Base-by-base conservation (phyloP, 2,113 vertebrate species). In the Gambusia holbrooki region DNA sequence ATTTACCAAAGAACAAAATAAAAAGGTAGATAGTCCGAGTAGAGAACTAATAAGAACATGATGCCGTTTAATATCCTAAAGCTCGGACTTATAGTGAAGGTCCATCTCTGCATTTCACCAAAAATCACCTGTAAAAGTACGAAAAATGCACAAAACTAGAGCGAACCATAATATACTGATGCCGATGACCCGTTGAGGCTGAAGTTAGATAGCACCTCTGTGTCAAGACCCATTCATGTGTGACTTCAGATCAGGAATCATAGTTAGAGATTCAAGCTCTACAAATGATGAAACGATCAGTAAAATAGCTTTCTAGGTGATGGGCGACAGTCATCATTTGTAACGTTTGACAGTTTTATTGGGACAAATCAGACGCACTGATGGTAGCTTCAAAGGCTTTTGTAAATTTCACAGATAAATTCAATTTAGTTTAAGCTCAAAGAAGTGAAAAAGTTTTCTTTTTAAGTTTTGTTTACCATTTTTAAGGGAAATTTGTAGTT, bases 1-100 rank as follows among this genome's bases (percentile, higher is more conserved):
- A 74, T 81, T 84, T 64, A 77, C 74, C 84, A 81, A 89, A 86
- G 72, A 82, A 76, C 80, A 84, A 37, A 87, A 85, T 76, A 76
- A 65, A 76, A 67, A 65, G 73, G 61, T 72, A 78, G 32, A 84
- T 69, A 73, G 68, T 66, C 35, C 27, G 40, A 74, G 51, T n/a
- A 35, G 25, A 71, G 70, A 85, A 81, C 70, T 77, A 69, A 83
- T 60, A 51, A 77, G 62, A 79, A 60, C 54, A 11, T 54, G 67
- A 69, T n/a, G 73, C 74, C 70, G 71, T 66, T 74, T 62, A 32
- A 29, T 71, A 67, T 86, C 66, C 48, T 22, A 37, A 45, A 54
- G 51, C 78, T 51, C 62, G 7, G 19, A 76, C 77, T 80, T 35
- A 17, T 40, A 81, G 69, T 54, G 88, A 84, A 69, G 3, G 33